A percentile compares a stretch with the other conserved stretches of the same genome.
These are phyloP conservation scores for Callitettix versicolor DNA, from an alignment of 1,140 invertebrate species.

Conservation along the genomic window DNA sequence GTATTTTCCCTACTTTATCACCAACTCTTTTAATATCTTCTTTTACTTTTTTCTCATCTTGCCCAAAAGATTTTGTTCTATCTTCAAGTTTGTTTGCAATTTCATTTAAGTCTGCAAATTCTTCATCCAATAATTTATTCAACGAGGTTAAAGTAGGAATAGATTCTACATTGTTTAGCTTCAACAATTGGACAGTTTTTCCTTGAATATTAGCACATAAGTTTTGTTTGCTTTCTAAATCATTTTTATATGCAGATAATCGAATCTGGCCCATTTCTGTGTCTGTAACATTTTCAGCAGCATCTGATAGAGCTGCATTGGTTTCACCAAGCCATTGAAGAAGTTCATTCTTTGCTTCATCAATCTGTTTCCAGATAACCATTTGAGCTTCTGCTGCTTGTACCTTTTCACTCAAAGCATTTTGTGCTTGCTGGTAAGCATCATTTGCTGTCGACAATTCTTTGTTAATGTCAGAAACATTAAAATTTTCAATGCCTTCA, in stretches of 20 bases:
- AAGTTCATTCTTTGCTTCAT: constrained; percentile 72
- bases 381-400: constrained; percentile 77
- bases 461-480: constrained; percentile 44
- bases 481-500: constrained; percentile 61
- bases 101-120: constrained; percentile 64
- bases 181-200: constrained; percentile 69
- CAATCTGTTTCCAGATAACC: constrained; percentile 84
- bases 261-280: constrained; percentile 64
- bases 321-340: constrained; percentile 74
- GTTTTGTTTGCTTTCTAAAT: constrained; percentile 64
- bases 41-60: constrained; percentile 61
- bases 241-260: constrained; percentile 74
- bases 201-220: constrained; percentile 61
- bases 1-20: constrained; percentile 58
- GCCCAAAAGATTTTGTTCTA: constrained; percentile 53
- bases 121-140: constrained; percentile 56
- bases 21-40: constrained; percentile 56
- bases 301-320: constrained; percentile 58
- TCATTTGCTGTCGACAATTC: constrained; percentile 49
- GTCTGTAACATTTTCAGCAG: constrained; percentile 64
- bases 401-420: constrained; percentile 53
- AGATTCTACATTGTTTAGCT: constrained; percentile 60
- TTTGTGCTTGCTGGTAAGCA: constrained; percentile 63
- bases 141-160: constrained; percentile 58
- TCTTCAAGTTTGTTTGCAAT: constrained; percentile 66